Conservation (phyloP, 1,140 invertebrate species). For the Zaprionus africanus region DNA sequence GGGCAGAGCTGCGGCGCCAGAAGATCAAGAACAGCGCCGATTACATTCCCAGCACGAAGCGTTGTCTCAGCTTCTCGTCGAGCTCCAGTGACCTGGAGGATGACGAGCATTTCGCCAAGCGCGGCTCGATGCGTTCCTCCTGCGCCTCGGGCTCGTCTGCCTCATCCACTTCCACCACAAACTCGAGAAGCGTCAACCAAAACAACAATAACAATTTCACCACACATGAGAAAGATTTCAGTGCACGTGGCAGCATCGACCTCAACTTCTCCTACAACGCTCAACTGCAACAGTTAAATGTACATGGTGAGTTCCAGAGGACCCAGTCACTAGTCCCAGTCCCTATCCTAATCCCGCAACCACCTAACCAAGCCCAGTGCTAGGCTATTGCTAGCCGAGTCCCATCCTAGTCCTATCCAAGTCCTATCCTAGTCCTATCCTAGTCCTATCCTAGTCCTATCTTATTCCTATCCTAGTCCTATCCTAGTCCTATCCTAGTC, state of each 20-base stretch:
- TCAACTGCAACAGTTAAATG: slow-evolving; percentile 72
- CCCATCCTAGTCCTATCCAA: neutral
- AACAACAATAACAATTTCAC: neutral
- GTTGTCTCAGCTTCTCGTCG: slow-evolving; percentile 79
- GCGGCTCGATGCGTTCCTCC: slow-evolving; percentile 66
- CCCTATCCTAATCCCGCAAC: neutral
- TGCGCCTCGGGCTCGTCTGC: slow-evolving; percentile 13
- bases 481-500: neutral
- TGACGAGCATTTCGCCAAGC: slow-evolving; percentile 63
- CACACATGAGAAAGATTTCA: neutral
- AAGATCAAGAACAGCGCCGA: slow-evolving; percentile 25
- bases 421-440: neutral
- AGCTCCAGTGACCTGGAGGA: slow-evolving; percentile 56
- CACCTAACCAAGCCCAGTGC: neutral
- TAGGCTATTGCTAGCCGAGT: neutral
- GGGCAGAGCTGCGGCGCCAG: neutral
- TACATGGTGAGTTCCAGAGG: slow-evolving; percentile 82
- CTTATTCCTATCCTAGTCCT: neutral
- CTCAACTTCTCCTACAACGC: slow-evolving; percentile 61
- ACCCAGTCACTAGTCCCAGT: neutral
- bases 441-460: neutral
- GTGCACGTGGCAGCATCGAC: slow-evolving; percentile 69
- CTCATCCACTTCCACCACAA: neutral
- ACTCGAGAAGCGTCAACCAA: neutral
- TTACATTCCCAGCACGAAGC: slow-evolving; percentile 67